Base-by-base conservation (phyloP, 1,140 invertebrate species). In the Limonius californicus region DNA sequence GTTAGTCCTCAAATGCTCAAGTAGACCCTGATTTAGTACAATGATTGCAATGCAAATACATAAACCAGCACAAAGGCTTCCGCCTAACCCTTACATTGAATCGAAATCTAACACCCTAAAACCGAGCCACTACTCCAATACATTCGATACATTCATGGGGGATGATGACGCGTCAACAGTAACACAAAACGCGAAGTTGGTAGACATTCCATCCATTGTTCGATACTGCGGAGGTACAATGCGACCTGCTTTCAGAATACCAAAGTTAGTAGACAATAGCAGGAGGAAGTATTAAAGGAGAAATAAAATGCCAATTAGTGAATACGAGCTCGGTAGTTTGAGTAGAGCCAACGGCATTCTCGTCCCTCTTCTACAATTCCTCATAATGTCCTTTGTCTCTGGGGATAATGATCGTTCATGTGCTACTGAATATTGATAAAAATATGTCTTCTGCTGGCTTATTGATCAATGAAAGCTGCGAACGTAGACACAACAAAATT, bases 301-400 rank as follows among this genome's bases (percentile, higher is more conserved):
- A 19, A 50, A 50, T 50, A 50, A 50, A 50, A 18, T 50, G 45
- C 45, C 45, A 50, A 50, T 50, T 50, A 50, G 45, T 19, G 16
- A 50, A 50, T 18, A 19, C 16, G 45, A 50, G 16, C 45, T 50
- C 16, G 45, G 42, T 45, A 45, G 42, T 45, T 45, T 45, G n/a
- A 45, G 42, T 45, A 18, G 42, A 45, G 42, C 42, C 42, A 45
- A 45, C 42, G 42, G 42, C 42, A 45, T 45, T 45, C 42, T 18
- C 42, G 16, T n/a, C 16, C 16, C 42, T 45, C 4, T 45, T 45
- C 42, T 45, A 12, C n/a, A 45, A 45, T 45, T 45, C 14, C 42
- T 45, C 42, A 45, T 45, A 45, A 45, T 45, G 16, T 18, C 3
- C 16, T 45, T 45, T 45, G 42, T 45, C 42, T 45, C 42, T 12